A percentile compares a stretch with the other conserved stretches of the same genome.
phyloP scores from a whole-genome alignment of 2,113 vertebrate species.

The Ursus arctos region DNA sequence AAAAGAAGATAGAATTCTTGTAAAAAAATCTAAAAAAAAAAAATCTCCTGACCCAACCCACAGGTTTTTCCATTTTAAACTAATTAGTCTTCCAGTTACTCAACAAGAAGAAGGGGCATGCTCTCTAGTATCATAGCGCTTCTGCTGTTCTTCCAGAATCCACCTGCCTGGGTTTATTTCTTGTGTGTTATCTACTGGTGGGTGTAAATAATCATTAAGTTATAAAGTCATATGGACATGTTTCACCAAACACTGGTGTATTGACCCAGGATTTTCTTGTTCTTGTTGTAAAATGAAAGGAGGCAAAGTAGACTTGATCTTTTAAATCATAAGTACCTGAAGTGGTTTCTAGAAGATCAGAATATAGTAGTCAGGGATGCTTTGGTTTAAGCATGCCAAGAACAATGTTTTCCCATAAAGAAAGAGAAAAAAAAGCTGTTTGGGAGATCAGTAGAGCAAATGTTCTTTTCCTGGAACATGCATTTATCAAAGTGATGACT shows the following conservation, averaged over 20 bases:
- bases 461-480: conserved; percentile 18
- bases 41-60: not conserved
- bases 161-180: not conserved
- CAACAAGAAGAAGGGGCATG: not conserved
- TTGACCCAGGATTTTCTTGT: not conserved
- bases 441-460: conserved; percentile 31
- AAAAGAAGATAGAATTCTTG: not conserved
- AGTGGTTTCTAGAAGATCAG: conserved; percentile 25
- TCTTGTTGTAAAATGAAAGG: conserved; percentile 41
- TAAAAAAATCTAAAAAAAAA: not conserved
- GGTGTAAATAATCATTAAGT: not conserved
- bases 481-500: conserved; percentile 7
- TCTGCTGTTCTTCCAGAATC: not conserved
- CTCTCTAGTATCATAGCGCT: not conserved
- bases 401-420: conserved; percentile 21
- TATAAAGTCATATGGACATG: not conserved
- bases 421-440: conserved; percentile 19
- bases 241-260: conserved; percentile 20
- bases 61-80: conserved; percentile 8
- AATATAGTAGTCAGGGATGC: not conserved
- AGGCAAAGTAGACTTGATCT: conserved; percentile 27
- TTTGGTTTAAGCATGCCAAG: not conserved
- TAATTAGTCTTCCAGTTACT: not conserved
- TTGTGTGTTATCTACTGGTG: not conserved
- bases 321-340: conserved; percentile 31